A percentile compares a stretch with the other conserved stretches of the same genome.
Conservation (phyloP, 2,888 invertebrate genomes). For the Phaonia tiefii region DNA sequence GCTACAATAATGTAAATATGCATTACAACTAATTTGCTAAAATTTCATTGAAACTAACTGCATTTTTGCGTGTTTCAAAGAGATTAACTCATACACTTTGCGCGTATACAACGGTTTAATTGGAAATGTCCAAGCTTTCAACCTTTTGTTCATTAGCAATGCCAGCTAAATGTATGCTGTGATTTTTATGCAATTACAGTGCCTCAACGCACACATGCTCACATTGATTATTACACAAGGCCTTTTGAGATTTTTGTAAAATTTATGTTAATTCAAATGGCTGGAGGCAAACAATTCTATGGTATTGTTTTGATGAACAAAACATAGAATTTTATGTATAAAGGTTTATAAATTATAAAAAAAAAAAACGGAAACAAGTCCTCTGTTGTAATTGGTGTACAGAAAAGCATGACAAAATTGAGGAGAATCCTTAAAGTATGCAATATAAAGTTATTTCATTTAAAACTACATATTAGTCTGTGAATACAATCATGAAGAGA, state of each 20-base stretch:
- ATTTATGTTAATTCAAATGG: not conserved
- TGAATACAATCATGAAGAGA: conserved; percentile 9
- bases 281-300: not conserved
- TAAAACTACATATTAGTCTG: no score
- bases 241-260: conserved; percentile 16
- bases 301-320: conserved; percentile 19
- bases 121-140: not conserved
- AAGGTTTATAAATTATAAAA: no score
- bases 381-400: no score
- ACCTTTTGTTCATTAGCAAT: not conserved
- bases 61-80: conserved; percentile 36
- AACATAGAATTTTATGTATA: no score
- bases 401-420: no score
- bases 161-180: conserved; percentile 1
- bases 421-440: conserved; percentile 7
- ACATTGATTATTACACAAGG: conserved; percentile 1
- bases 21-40: conserved; percentile 13
- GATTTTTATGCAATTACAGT: no score
- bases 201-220: not conserved
- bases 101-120: no score
- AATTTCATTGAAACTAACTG: conserved; percentile 25
- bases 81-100: not conserved
- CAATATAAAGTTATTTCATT: no score
- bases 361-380: no score
- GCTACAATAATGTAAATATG: conserved; percentile 23